Evolutionary conservation across 2,113 vertebrate genomes (phyloP), one percentile per base, ranked within the genome.

Genomic region (Entomyzon cyanotis): DNA sequence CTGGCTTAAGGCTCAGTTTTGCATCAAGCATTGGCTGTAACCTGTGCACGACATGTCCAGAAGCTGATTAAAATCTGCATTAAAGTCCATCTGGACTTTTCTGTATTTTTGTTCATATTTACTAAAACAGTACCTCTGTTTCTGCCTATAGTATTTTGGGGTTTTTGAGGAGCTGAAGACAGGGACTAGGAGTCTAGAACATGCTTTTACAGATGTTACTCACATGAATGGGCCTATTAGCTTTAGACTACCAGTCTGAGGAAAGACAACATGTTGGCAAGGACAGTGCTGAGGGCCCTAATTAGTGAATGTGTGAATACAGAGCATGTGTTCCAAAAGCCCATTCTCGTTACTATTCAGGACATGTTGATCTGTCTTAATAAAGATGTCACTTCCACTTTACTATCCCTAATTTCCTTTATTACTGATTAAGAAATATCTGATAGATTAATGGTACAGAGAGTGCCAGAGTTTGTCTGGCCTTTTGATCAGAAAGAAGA

Each of bases 371-470:
- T 84, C 62, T 75, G 9, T 92, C 80, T 93, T 90, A 90, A 92
- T 95, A 93, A 93, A 94, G 83, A 87, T 96, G 93, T 96, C 92
- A 87, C 76, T 93, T 93, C 73, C 80, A 93, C 70, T 96, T 93
- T 93, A 69, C 76, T 94, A 23, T 92, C 49, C 60, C 88, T 94
- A 89, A 93, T 97, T 95, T 95, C 88, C 71, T 95, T 95, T 94
- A 90, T 93, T 94, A 90, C 80, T 74, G 83, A 97, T 96, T 94
- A 94, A 88, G 87, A 87, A 96, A 84, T 96, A 97, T 37, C 65
- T 64, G 73, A 92, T 89, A 82, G 58, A 90, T 82, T 76, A 82
- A 84, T 93, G 60, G 92, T 84, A 75, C 73, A 64, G 39, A 27
- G 79, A 65, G 53, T 84, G 47, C 53, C 69, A 58, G 68, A 86